A percentile compares a stretch with the other conserved stretches of the same genome.
Evolutionary conservation across 2,888 invertebrate species (phyloP).

Genomic region (Ormyrus nitidulus): DNA sequence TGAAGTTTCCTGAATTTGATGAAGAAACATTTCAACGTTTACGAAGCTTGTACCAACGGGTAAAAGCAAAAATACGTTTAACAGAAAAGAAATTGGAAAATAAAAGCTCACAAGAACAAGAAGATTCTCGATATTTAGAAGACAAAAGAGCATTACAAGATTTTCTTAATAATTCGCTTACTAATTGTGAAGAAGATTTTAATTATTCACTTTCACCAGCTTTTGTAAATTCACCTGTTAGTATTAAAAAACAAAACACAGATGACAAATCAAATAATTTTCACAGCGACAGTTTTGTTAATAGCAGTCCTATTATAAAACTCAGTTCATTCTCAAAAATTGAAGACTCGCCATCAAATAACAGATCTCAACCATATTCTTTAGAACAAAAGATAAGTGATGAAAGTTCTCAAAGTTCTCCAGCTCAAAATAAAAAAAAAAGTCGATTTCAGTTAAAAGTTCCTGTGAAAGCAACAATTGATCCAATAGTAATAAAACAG

Average conservation of each 20-base stretch:
- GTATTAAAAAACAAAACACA: not conserved
- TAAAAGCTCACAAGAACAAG: conserved; percentile 45
- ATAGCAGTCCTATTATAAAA: not conserved
- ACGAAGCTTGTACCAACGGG: conserved; percentile 78
- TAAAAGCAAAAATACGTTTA: conserved; percentile 78
- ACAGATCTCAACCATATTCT: not conserved
- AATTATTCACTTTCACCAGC: not conserved
- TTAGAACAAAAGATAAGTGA: not conserved
- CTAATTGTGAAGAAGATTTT: conserved; percentile 26
- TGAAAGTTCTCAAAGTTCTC: conserved; percentile 24
- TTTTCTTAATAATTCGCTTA: conserved; percentile 67
- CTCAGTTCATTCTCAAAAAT: not conserved
- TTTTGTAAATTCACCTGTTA: not conserved
- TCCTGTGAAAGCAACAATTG: conserved; percentile 67
- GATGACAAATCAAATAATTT: not conserved
- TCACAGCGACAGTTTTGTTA: not conserved
- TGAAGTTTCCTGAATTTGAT: conserved; percentile 80
- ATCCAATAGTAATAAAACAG: conserved; percentile 61
- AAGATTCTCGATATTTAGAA: conserved; percentile 15
- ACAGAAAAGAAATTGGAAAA: conserved; percentile 68
- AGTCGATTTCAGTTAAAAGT: conserved; percentile 68
- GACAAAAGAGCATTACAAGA: conserved; percentile 60
- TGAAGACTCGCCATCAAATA: not conserved
- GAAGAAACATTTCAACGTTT: conserved; percentile 78
- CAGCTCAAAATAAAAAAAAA: conserved; percentile 32